Conservation (phyloP, 2,113 vertebrate species). For the Pituophis catenifer region DNA sequence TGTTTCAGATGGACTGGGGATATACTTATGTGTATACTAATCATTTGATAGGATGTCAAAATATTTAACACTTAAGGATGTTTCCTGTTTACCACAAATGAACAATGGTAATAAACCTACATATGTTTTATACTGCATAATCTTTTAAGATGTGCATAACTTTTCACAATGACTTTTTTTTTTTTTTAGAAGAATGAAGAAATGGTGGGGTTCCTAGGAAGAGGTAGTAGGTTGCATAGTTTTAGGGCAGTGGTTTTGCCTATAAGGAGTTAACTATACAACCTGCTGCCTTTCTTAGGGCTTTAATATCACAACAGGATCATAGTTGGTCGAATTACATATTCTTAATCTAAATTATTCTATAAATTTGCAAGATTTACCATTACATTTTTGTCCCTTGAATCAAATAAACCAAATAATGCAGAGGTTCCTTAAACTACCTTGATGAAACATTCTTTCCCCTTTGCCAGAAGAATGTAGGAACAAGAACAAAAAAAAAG, state of each 20-base stretch:
- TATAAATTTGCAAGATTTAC: neutral
- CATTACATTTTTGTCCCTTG: neutral
- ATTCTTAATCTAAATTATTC: neutral
- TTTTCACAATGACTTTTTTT: constrained; percentile 40
- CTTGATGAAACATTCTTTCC: neutral
- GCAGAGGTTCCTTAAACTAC: neutral
- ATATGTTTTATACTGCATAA: constrained; percentile 3
- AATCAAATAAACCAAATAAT: neutral
- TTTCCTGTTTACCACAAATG: neutral
- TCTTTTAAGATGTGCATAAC: neutral
- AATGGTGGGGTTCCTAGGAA: constrained; percentile 76
- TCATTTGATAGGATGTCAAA: neutral
- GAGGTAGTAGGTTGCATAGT: constrained; percentile 87
- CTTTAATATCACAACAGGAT: constrained; percentile 67
- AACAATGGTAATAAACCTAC: neutral
- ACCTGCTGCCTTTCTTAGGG: constrained; percentile 85
- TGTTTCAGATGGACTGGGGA: neutral
- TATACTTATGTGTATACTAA: neutral
- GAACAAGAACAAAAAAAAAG: neutral
- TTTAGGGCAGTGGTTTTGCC: constrained; percentile 85
- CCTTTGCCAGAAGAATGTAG: neutral
- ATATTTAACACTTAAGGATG: neutral
- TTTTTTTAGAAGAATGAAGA: constrained; percentile 64
- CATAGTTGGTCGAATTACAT: constrained; percentile 49
- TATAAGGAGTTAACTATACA: constrained; percentile 83